These are phyloP conservation scores for Agelaius tricolor DNA, from an alignment of 2,113 vertebrate genomes.

Conservation along the genomic window DNA sequence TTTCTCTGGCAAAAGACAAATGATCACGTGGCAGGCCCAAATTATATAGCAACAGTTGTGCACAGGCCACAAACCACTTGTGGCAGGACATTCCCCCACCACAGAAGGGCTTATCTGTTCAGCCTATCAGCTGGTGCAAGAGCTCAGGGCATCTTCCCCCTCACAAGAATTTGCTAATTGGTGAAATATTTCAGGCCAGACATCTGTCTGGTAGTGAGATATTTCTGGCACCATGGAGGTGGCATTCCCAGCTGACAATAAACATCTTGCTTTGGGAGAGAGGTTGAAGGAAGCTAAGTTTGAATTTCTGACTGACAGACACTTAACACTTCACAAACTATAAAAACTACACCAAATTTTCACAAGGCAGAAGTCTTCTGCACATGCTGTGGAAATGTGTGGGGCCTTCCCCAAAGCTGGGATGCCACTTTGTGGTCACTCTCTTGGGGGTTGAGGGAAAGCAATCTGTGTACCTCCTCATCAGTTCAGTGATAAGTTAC, in stretches of 20 bases:
- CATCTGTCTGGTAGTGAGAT: neutral
- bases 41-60: neutral
- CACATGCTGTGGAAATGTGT: neutral
- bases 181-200: neutral
- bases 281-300: neutral
- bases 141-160: neutral
- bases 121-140: neutral
- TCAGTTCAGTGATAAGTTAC: neutral
- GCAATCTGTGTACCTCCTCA: neutral
- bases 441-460: rapidly evolving
- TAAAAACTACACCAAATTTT: neutral
- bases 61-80: neutral
- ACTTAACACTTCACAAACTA: neutral
- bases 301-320: neutral
- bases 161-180: neutral
- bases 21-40: neutral
- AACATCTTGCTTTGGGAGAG: neutral
- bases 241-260: neutral
- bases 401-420: too few relatives aligned
- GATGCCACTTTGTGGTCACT: neutral
- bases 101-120: neutral
- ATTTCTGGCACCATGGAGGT: neutral
- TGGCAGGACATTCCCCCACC: neutral
- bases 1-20: neutral
- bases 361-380: neutral